Conservation (phyloP, 1,140 invertebrate genomes). For the Arctopsyche grandis region DNA sequence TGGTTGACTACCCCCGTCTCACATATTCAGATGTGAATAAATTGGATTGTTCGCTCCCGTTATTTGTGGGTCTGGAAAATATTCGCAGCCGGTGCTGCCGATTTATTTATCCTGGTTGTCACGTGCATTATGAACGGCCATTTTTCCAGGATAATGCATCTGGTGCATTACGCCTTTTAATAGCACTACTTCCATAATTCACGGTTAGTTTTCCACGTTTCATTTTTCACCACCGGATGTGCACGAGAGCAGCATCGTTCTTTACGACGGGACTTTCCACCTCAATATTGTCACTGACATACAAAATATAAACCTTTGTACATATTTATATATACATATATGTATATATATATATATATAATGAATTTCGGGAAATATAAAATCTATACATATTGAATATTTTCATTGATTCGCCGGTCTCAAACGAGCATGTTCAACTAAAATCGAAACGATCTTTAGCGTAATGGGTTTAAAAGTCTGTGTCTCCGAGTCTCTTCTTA, state of each 20-base stretch:
- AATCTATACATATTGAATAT: no score
- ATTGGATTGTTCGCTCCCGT: constrained; percentile 43
- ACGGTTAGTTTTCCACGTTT: background rate
- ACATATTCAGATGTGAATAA: constrained; percentile 48
- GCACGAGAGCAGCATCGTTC: background rate
- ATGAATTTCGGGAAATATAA: background rate
- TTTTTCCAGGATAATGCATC: constrained; percentile 21
- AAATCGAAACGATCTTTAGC: no score
- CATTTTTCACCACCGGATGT: background rate
- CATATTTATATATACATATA: background rate
- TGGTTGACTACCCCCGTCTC: constrained; percentile 20
- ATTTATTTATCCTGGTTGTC: constrained; percentile 40
- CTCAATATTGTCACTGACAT: no score
- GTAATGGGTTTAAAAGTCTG: no score
- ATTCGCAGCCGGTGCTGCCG: constrained; percentile 8
- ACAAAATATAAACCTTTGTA: background rate
- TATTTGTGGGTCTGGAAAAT: constrained; percentile 45
- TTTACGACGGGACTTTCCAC: background rate
- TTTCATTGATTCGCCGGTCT: no score
- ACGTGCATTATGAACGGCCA: constrained; percentile 34
- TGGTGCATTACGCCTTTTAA: background rate
- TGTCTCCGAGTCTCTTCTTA: no score
- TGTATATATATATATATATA: background rate
- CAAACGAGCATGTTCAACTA: no score
- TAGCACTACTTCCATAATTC: background rate